Conservation (phyloP, 2,113 vertebrate species). For the Peromyscus californicus region DNA sequence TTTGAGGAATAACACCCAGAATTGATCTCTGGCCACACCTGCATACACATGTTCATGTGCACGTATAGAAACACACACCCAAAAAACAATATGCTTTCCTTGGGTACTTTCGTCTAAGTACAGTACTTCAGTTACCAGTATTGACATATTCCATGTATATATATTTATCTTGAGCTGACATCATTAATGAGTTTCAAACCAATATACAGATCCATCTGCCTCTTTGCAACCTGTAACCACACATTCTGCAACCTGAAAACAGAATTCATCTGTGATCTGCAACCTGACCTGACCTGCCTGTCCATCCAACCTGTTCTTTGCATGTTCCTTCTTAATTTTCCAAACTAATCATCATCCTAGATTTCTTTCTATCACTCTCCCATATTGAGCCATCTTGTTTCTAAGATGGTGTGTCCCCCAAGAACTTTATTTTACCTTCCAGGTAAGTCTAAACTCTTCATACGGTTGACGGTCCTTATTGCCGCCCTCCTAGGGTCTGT, state of each 20-base stretch:
- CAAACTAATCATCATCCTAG: neutral
- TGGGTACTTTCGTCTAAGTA: neutral
- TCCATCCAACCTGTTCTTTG: neutral
- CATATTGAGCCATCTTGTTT: neutral
- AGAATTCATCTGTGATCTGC: neutral
- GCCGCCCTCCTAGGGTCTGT: neutral
- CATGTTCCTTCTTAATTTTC: conserved; percentile 6
- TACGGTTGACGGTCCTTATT: neutral
- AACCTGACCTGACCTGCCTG: neutral
- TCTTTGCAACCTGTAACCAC: conserved; percentile 4
- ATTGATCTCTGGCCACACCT: neutral
- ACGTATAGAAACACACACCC: neutral
- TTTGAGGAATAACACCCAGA: neutral
- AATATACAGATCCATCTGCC: neutral
- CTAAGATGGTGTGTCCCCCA: neutral
- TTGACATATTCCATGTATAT: neutral
- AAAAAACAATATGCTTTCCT: neutral
- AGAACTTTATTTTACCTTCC: conserved; percentile 25
- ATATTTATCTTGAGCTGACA: conserved; percentile 10
- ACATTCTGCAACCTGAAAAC: conserved; percentile 31
- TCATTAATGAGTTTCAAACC: neutral
- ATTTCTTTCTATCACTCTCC: neutral
- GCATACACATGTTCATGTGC: neutral
- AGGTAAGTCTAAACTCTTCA: neutral
- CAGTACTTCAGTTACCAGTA: neutral